Evolutionary conservation across 2,113 vertebrate genomes (phyloP), one percentile per base, ranked within the genome.

Genomic region (Haemorhous mexicanus): DNA sequence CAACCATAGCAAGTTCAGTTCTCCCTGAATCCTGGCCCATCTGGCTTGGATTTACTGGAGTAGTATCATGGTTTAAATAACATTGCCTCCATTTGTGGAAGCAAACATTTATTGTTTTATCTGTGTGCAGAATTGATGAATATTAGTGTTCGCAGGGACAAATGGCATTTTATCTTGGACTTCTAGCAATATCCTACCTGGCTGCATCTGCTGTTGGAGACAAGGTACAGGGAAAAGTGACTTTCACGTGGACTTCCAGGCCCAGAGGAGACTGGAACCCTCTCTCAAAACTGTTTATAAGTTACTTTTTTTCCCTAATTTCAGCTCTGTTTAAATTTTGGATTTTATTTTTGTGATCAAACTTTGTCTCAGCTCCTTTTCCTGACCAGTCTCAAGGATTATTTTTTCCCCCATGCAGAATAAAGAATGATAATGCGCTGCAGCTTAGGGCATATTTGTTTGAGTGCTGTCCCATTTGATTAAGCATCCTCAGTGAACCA

Each of bases 1-100:
- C 85, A 90, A 97, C 76, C 55, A 85, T 70, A 92, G 70, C 84
- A 89, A 95, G 87, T 96, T 53, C 91, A 86, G 43, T 96, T 87
- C 78, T 94, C 47, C 64, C 90, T 0, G 10, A 91, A 89, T 86
- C 85, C 93, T 90, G 96, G 63, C 67, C 89, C 87, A 56, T 95
- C 96, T 96, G 52, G 68, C 74, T 91, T 6, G 33, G 72, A 80
- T 95, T 95, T 94, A 73, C 90, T 70, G 30, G 84, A 95, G 77
- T 47, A 95, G 86, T 78, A 63, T 64, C 55, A 2, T 20, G 70
- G 72, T 95, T 97, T 96, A 95, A 96, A 80, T 96, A 90, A 88
- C 6, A 6, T 62, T 11, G n/a, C 64, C 70, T 94, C 76, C 87
- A 9, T 88, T 80, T 94, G 76, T 67, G 74, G 93, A 79, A 94